A percentile compares a stretch with the other conserved stretches of the same genome.
Conservation (phyloP, 2,797 vertebrate genomes). For the Limosa lapponica region DNA sequence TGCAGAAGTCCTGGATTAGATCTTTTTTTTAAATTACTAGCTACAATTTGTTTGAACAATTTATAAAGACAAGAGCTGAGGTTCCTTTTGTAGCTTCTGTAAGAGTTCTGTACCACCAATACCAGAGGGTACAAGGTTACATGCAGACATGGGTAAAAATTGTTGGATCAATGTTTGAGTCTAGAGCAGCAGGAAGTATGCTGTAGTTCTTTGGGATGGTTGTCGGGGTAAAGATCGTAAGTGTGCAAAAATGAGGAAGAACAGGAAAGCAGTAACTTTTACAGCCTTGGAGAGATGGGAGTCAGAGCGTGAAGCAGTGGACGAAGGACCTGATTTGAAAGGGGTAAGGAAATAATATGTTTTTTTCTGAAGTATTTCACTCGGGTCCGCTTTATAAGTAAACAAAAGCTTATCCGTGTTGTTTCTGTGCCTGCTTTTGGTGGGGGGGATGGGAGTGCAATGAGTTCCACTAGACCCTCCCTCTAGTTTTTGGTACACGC, state of each 20-base stretch:
- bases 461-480: not conserved
- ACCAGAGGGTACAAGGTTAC: not conserved
- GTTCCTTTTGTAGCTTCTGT: not conserved
- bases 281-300: not conserved
- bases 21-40: not conserved
- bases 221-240: not conserved
- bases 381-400: accelerated
- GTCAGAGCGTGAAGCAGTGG: not conserved
- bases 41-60: not conserved
- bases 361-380: not conserved
- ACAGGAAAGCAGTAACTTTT: not conserved
- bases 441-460: too few relatives aligned
- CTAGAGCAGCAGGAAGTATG: not conserved
- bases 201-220: not conserved
- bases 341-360: not conserved
- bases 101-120: not conserved
- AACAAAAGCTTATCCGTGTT: not conserved
- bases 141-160: not conserved
- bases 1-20: not conserved
- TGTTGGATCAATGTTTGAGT: not conserved
- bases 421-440: not conserved
- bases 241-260: not conserved
- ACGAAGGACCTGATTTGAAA: not conserved
- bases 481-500: not conserved
- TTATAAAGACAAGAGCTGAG: not conserved